Evolutionary conservation across 2,888 invertebrate species (phyloP), one percentile per base, ranked within the genome.

Genomic region (Ormyrus labotus): DNA sequence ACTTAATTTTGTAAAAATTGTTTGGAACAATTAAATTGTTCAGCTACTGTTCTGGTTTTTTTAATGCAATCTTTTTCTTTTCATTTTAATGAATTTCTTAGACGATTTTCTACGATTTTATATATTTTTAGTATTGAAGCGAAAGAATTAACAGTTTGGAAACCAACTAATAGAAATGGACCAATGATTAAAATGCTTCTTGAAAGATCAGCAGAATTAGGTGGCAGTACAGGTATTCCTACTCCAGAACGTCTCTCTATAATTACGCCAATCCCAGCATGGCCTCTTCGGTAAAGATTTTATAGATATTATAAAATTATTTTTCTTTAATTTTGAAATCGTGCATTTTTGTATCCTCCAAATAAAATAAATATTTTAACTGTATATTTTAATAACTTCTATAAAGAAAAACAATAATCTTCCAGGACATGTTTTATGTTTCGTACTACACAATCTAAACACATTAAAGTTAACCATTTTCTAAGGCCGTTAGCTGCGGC

Each of bases 361-460:
- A 53, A 53, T 34, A 34, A 34, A 34, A 34, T 4, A 34, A 4
- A 34, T 34, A 34, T 34, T 34, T 34, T 34, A 34, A 4, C 34
- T 34, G 34, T 34, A 34, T 34, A 34, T 34, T 34, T 34, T 34
- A 34, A 34, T 34, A 34, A 34, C 34, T 34, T 34, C 4, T 34
- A 34, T 4, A 34, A 34, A 4, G 34, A 34, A 34, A 34, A 34
- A 34, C 34, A 34, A 34, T 34, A 34, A 34, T 34, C 34, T 34
- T 34, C 4, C 53, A 88, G 88, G 57, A 86, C 86, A 0, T 86
- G 87, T 68, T 88, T 87, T 51, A 84, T 88, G 80, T 87, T 87
- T 82, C 85, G 84, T 5, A 85, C 87, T 6, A 77, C 84, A 34
- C 85, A 85, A 13, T 78, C 86, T 2, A 81, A 48, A 69, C 82